Evolutionary conservation across 2,113 vertebrate genomes (phyloP), one percentile per base, ranked within the genome.

Genomic region (Brachypodius melanocephalos): DNA sequence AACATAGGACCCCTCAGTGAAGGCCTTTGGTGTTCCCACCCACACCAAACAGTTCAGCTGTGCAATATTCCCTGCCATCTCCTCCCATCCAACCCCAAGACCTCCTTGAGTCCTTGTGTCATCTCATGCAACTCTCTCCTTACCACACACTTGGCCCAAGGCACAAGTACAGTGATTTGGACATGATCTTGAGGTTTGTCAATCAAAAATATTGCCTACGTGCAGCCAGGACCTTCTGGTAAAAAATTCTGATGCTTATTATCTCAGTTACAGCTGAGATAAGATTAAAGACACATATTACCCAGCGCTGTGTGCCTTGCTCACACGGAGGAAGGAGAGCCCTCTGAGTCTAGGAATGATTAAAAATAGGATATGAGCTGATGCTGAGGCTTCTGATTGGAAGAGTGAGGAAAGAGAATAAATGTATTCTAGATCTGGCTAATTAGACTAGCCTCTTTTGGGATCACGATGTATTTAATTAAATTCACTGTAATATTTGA

Each of bases 381-480:
- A 79, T 95, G 96, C 97, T 87, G 91, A 97, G 80, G 89, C 95
- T 98, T 97, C 97, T 97, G 97, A 97, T 97, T 97, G 96, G 95
- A 95, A 94, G 92, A 28, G 52, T 2, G 18, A 95, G 74, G 72
- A 92, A 95, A 82, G 95, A 96, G 96, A 97, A 98, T 97, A 97
- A 95, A 98, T 97, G 96, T 97, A 97, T 97, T 97, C 97, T 96
- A 97, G 97, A 96, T 96, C 97, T 94, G 95, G 97, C 97, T 98
- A 98, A 98, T 98, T 98, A 98, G 97, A 98, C 97, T 93, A 94
- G 95, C 96, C 97, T 98, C 98, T 97, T 96, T 92, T 96, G 98
- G 98, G 97, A 98, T 98, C 88, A 62, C 75, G 14, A 97, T 97
- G 97, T 97, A 98, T 98, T 98, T 98, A 98, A 98, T 98, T 98